These are phyloP conservation scores for Brachionus asplanchnoidis DNA, from an alignment of 1,140 invertebrate species.

Conservation along the genomic window DNA sequence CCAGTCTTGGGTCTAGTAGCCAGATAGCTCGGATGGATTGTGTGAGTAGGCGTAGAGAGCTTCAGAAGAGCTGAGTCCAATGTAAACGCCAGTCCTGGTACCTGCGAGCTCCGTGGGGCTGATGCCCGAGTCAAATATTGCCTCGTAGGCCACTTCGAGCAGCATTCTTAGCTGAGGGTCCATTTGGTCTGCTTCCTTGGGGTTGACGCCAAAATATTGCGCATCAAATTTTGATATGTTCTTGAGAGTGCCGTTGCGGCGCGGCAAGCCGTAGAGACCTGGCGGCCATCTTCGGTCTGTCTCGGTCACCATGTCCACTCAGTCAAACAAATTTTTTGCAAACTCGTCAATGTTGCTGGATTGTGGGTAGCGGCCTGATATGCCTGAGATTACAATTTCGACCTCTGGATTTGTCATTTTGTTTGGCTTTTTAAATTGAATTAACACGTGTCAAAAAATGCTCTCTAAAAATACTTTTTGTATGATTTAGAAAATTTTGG, in stretches of 20 bases:
- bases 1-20: constrained; percentile 78
- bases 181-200: constrained; percentile 86
- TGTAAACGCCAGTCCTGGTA: constrained; percentile 79
- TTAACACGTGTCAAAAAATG: background rate
- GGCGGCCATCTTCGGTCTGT: constrained; percentile 74
- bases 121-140: constrained; percentile 84
- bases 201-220: constrained; percentile 85
- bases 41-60: constrained; percentile 71
- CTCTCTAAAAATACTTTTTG: background rate
- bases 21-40: constrained; percentile 65
- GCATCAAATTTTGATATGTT: constrained; percentile 80
- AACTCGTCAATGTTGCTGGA: constrained; percentile 76
- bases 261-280: constrained; percentile 73
- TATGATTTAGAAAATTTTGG: background rate
- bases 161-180: constrained; percentile 86
- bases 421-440: background rate
- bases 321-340: constrained; percentile 73
- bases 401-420: background rate
- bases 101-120: constrained; percentile 75
- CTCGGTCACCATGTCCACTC: constrained; percentile 79
- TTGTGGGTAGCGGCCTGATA: background rate
- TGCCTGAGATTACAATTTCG: background rate
- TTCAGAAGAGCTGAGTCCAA: constrained; percentile 79
- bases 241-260: constrained; percentile 80
- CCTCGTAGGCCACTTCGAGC: constrained; percentile 86